Base-by-base conservation (phyloP, 2,113 vertebrate genomes). In the Strigops habroptila region DNA sequence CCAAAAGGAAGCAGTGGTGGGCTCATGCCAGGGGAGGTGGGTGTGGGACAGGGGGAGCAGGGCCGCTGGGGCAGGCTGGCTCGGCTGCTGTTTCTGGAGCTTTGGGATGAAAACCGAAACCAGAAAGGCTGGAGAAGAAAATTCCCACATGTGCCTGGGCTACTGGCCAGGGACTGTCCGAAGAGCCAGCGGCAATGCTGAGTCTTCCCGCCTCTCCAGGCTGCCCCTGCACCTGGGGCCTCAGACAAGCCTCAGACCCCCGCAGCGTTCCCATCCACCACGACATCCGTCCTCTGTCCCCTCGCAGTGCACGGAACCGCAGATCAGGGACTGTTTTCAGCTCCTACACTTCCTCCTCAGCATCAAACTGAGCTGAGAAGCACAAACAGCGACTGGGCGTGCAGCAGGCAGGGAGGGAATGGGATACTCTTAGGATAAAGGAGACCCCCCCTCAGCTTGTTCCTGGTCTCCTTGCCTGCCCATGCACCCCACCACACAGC, bases 401-500 rank as follows among this genome's bases (percentile, higher is more conserved):
- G 63, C 81, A 41, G 19, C 23, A 22, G 13, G 21, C 1, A 0
- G 12, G 17, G 12, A n/a, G 4, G 33, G 57, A 59, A 59, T n/a
- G 33, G 57, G 57, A 23, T 23, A 33, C 9, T 59, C 57, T n/a
- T 59, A 33, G 55, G 33, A 21, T 2, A n/a, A 46, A 44, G 51
- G 22, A 59, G 24, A 60, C n/a, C 17, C 43, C 21, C 60, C 41
- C 37, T 41, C 10, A 46, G 3, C 13, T 31, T 9, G 11, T 49
- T 53, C 22, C 46, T 0, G 0, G 22, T 25, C 2, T 70, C 33
- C 63, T 75, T 5, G 1, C 23, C 35, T 55, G 41, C 24, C n/a
- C n/a, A n/a, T n/a, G n/a, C n/a, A n/a, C n/a, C n/a, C n/a, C 33
- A 23, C 19, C 12, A 9, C 2, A 6, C 3, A 0, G 49, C 23